A percentile compares a stretch with the other conserved stretches of the same genome.
phyloP scores from a whole-genome alignment of 2,797 vertebrate species.

The Malacoraja senta region DNA sequence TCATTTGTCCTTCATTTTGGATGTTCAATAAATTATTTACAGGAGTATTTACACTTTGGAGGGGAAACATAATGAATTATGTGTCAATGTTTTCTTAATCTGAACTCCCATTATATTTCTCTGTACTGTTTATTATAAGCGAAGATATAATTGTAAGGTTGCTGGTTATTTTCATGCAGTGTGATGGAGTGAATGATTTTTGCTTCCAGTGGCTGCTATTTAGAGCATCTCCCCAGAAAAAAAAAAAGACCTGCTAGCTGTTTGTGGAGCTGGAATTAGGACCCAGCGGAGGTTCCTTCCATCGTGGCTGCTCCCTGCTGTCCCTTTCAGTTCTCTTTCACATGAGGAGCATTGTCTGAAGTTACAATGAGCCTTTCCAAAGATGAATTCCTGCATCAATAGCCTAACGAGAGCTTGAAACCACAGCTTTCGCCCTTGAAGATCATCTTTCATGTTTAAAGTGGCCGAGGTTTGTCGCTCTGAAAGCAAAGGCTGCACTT shows the following conservation, averaged over 20 bases:
- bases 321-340: slow-evolving; percentile 4
- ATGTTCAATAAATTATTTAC: neutral
- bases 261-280: neutral
- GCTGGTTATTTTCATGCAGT: neutral
- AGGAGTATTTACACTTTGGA: neutral
- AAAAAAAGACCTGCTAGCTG: neutral
- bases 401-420: slow-evolving; percentile 18
- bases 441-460: slow-evolving; percentile 34
- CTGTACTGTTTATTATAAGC: neutral
- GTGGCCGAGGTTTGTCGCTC: neutral
- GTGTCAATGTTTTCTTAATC: neutral
- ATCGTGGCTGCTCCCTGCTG: slow-evolving; percentile 15
- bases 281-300: slow-evolving; percentile 18
- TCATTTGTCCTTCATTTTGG: neutral
- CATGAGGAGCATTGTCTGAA: slow-evolving; percentile 23
- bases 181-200: neutral
- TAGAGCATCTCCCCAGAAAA: neutral
- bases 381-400: slow-evolving; percentile 21
- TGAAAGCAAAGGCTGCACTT: slow-evolving; percentile 21
- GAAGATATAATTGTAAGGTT: neutral
- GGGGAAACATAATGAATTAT: neutral
- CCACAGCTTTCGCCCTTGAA: neutral
- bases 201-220: neutral
- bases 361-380: slow-evolving; percentile 29
- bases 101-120: neutral